These are phyloP conservation scores for Hartigia nigra DNA, from an alignment of 2,888 invertebrate genomes.

Conservation along the genomic window DNA sequence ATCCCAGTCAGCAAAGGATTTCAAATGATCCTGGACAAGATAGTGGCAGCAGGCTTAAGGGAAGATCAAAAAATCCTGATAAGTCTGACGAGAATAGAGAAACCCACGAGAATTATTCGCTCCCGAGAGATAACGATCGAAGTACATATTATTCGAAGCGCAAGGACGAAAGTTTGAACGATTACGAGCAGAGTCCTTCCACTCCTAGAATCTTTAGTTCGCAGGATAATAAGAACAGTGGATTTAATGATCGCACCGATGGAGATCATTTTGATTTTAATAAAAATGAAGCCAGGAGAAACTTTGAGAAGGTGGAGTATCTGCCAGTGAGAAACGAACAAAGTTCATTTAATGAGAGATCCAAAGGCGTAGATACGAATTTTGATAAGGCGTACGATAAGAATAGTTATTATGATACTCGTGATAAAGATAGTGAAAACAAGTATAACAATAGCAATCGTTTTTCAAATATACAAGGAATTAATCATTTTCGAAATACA, in stretches of 20 bases:
- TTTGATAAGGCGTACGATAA: background rate
- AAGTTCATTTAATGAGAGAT: background rate
- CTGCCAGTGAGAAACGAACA: background rate
- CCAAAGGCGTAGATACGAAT: background rate
- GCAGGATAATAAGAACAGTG: background rate
- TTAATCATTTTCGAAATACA: background rate
- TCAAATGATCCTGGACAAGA: background rate
- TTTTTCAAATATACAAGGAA: background rate
- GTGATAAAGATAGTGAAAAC: too few species aligned
- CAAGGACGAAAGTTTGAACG: background rate
- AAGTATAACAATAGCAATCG: background rate
- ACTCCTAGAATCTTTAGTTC: background rate
- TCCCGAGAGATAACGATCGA: background rate
- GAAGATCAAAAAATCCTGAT: background rate
- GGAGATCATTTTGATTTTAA: background rate
- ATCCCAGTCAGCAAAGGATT: background rate
- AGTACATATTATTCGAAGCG: background rate
- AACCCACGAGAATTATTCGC: background rate
- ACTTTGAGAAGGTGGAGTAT: background rate
- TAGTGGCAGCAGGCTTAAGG: background rate
- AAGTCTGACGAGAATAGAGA: background rate
- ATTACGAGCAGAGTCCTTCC: background rate
- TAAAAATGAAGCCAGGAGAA: background rate
- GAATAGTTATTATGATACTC: background rate
- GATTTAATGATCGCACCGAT: background rate